These are phyloP conservation scores for Centrocercus urophasianus DNA, from an alignment of 2,113 vertebrate genomes.

Conservation along the genomic window DNA sequence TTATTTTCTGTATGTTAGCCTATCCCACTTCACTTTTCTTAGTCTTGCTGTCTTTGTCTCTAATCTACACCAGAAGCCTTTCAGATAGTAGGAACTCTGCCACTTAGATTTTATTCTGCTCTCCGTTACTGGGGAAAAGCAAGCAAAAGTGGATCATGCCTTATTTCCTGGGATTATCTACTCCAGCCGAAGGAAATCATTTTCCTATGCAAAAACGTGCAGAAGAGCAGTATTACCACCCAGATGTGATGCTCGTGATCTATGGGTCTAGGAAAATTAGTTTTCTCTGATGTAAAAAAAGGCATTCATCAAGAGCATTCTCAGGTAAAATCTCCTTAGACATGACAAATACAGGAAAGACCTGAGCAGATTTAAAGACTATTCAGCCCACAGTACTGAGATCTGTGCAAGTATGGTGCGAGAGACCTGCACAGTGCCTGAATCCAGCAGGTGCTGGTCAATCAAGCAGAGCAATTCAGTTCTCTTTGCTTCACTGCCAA, in stretches of 20 bases:
- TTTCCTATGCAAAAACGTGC: neutral
- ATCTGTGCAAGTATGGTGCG: neutral
- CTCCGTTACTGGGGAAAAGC: rapidly evolving
- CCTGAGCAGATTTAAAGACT: neutral
- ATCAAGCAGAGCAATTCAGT: neutral
- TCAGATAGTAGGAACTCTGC: neutral
- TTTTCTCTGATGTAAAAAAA: neutral
- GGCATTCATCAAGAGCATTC: neutral
- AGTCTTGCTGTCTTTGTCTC: neutral
- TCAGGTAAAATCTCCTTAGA: neutral
- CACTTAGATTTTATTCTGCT: neutral
- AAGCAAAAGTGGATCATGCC: neutral
- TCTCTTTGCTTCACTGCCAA: neutral
- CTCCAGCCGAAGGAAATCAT: neutral
- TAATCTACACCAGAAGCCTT: neutral
- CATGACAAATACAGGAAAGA: neutral
- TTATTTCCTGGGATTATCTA: neutral
- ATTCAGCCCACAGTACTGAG: neutral
- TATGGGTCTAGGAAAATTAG: neutral
- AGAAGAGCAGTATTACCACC: neutral
- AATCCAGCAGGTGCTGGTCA: neutral
- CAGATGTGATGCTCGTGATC: neutral
- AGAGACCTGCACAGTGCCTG: neutral
- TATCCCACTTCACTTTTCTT: neutral
- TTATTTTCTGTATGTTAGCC: neutral